Base-by-base conservation (phyloP, 1,140 invertebrate genomes). In the Papilio xuthus region DNA sequence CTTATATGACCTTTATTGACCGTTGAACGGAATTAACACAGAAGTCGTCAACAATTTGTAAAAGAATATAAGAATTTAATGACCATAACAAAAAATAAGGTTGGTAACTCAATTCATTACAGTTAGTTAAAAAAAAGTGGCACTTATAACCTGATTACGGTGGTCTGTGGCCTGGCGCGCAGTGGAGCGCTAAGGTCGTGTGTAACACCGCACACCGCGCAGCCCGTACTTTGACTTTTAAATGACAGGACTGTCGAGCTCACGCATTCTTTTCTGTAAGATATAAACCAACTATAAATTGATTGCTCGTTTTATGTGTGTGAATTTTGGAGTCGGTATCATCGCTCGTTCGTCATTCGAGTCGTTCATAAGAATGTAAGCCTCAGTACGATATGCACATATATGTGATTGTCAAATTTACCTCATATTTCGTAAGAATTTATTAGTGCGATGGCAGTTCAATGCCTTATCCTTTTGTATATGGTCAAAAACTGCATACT, bases 101-200 rank as follows among this genome's bases (percentile, higher is more conserved):
- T 6, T 12, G 26, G 60, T 67, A 71, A 9, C n/a, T 42, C 32
- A 71, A 42, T 71, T 71, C 41, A 71, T 71, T 71, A 71, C 69
- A 71, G 69, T 70, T 42, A 41, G 37, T 37, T 70, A 42, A 70
- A 73, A 47, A 72, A 73, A 44, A 0, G 12, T 26, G 37, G 42
- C 41, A 73, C 37, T 73, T 42, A 47, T 73, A 73, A 47, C 71
- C 71, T 44, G 37, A 73, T 73, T 73, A 73, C 71, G 71, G 20
- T 67, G 42, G 26, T 80, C 71, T 70, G 74, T 72, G 73, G 72
- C 77, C 77, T 72, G 75, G 47, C 71, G 73, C 72, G 60, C 79
- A 82, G 69, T 76, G 72, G 60, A 78, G 80, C 74, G 80, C 76
- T 82, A 69, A 82, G 81, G 83, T 80, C 81, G 82, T 72, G 80